Conservation (phyloP, 2,113 vertebrate genomes). For the Hepsetus odoe region DNA sequence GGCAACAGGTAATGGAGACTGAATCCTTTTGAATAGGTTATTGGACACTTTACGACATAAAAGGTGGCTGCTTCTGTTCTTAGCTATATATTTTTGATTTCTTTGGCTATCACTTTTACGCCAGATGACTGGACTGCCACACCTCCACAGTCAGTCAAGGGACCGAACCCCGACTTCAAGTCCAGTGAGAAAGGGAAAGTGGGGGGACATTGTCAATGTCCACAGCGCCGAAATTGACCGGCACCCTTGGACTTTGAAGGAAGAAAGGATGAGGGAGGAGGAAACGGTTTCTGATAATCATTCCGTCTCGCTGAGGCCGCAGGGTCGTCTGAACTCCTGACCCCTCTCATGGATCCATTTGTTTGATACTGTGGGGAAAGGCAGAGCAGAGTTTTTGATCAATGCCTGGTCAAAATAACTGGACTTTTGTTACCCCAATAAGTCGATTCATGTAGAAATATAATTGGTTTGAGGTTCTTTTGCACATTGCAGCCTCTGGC, state of each 20-base stretch:
- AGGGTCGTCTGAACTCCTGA: constrained; percentile 94
- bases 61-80: background rate
- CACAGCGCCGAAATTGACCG: background rate
- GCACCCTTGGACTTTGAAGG: constrained; percentile 29
- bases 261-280: background rate
- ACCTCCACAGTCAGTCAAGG: background rate
- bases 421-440: too few relatives aligned
- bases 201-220: background rate
- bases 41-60: too few relatives aligned
- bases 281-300: constrained; percentile 66
- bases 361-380: constrained; percentile 86
- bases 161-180: background rate
- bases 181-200: background rate
- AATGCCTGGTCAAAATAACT: background rate
- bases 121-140: background rate
- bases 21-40: too few relatives aligned
- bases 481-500: too few relatives aligned
- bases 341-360: constrained; percentile 99
- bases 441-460: too few relatives aligned
- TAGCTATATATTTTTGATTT: background rate
- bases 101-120: background rate
- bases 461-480: too few relatives aligned
- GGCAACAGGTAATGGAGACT: too few relatives aligned
- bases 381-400: background rate
- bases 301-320: constrained; percentile 84